phyloP scores from a whole-genome alignment of 2,797 vertebrate genomes.

The Pseudopleuronectes americanus region DNA sequence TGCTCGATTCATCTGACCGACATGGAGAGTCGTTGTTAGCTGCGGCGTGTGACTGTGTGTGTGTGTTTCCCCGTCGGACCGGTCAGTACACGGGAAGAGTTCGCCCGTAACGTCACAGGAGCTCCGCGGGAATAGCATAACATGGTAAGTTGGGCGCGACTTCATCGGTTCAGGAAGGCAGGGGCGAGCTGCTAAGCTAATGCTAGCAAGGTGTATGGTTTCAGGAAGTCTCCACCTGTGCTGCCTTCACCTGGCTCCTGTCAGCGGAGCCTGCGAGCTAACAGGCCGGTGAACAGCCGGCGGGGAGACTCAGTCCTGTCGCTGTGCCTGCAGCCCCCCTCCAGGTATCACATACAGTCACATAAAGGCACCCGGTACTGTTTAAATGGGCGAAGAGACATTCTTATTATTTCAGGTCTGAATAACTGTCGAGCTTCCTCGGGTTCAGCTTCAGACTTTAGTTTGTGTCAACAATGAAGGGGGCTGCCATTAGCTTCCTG shows the following conservation, averaged over 20 bases:
- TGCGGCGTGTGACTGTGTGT: background rate
- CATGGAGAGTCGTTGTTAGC: conserved; percentile 58
- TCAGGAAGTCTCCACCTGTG: conserved; percentile 75
- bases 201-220: conserved; percentile 68
- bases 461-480: background rate
- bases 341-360: no score
- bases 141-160: conserved; percentile 61
- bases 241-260: conserved; percentile 48
- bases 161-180: no score
- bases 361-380: no score
- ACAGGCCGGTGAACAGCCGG: conserved; percentile 18
- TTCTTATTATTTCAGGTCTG: no score
- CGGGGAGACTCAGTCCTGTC: background rate
- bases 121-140: background rate
- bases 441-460: background rate
- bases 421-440: background rate
- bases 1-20: conserved; percentile 16
- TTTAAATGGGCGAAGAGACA: no score
- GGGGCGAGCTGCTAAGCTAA: conserved; percentile 46
- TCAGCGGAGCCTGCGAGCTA: conserved; percentile 25
- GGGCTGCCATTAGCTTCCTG: no score
- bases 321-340: no score
- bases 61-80: conserved; percentile 5
- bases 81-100: conserved; percentile 2
- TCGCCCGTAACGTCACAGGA: conserved; percentile 2